Evolutionary conservation across 1,140 invertebrate species (phyloP), one percentile per base, ranked within the genome.

Genomic region (Heterodera schachtii): DNA sequence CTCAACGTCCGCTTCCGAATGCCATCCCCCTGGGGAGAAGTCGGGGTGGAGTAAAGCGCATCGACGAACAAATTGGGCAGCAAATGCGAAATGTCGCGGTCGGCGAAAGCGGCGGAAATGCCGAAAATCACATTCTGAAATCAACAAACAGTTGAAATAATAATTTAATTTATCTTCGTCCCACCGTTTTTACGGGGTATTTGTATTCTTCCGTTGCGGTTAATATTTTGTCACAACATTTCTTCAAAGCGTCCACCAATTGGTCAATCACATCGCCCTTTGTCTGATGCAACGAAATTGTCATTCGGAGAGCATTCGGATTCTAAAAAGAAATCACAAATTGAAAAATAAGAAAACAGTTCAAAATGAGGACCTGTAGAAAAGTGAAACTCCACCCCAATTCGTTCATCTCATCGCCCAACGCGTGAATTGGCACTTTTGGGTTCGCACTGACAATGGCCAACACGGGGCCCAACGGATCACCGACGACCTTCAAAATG

Each of bases 361-460:
- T 44, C 11, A 46, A 31, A 67, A 31, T 13, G 44, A 67, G 21
- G 31, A 78, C 76, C 19, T 86, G 85, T 8, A 85, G 52, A 60
- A 85, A 82, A 3, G 47, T 74, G 47, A 85, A 64, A 73, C 81
- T 86, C 85, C 85, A 86, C 5, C 85, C 85, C 41, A 87, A 69
- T 52, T 86, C 85, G 76, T 87, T 86, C 70, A 86, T 52, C 44
- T 85, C 81, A 80, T 87, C 85, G 11, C 86, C 85, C 31, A 86
- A 66, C 16, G 71, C 60, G 76, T 86, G 81, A 43, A 70, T 31
- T 19, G 75, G 79, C 41, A 87, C 44, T 67, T 87, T 86, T 11
- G 85, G 66, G 31, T 82, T 74, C n/a, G 78, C 78, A 43, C 75
- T 87, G 43, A 60, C 77, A 69, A 87, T 80, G 19, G 82, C 79